Conservation (phyloP, 2,113 vertebrate genomes). For the Propithecus coquereli region DNA sequence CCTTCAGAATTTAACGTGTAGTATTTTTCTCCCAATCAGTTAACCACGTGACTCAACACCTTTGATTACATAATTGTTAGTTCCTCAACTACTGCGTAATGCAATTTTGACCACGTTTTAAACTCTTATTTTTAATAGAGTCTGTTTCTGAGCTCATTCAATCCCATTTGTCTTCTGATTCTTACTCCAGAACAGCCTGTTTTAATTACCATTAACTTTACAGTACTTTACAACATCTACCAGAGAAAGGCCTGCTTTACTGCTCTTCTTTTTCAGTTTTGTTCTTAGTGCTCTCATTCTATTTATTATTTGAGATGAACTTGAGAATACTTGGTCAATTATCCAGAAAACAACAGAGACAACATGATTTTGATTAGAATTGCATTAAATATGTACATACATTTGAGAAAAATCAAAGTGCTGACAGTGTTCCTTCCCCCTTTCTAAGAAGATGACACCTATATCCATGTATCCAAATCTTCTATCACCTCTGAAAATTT, state of each 20-base stretch:
- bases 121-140: neutral
- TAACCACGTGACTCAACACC: neutral
- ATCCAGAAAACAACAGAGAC: slow-evolving; percentile 50
- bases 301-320: slow-evolving; percentile 47
- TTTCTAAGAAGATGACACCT: slow-evolving; percentile 27
- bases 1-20: neutral
- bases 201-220: neutral
- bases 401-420: neutral
- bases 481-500: neutral
- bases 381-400: slow-evolving; percentile 9
- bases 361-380: slow-evolving; percentile 12
- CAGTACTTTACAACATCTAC: neutral
- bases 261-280: neutral
- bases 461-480: neutral
- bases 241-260: neutral
- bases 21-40: neutral
- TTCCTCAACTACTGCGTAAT: neutral
- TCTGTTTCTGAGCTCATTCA: neutral
- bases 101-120: neutral
- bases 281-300: neutral
- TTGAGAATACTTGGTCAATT: slow-evolving; percentile 24
- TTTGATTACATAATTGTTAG: neutral
- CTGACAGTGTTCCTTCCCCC: neutral
- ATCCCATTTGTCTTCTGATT: neutral
- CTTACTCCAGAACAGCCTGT: neutral